Evolutionary conservation across 2,113 vertebrate genomes (phyloP), one percentile per base, ranked within the genome.

Genomic region (Mormyrus lacerda): DNA sequence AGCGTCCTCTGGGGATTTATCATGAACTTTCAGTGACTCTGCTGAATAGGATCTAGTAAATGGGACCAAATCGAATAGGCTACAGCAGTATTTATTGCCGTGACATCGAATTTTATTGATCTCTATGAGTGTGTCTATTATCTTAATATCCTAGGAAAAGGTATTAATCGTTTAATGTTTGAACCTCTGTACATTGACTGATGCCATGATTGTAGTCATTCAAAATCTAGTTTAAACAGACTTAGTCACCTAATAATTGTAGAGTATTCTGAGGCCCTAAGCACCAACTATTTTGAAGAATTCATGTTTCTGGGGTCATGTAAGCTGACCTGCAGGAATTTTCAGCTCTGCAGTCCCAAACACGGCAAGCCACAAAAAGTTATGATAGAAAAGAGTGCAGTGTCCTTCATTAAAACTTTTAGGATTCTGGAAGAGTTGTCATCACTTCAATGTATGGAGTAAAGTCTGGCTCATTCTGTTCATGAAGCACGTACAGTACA

Each of bases 11-110:
- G 79, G 88, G 88, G 88, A 92, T 91, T 91, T 93, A 92, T 31
- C 90, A 91, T 94, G 94, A 95, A 95, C 95, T 95, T 91, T 95
- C 90, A 90, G 89, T 95, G 94, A 95, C 92, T 94, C 89, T 87
- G 6, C 86, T 88, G 87, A 69, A 88, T 87, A 42, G 76, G 58
- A 79, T 65, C 31, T 83, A 27, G 50, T n/a, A 87, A 90, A 88
- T 90, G 27, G 76, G 27, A 65, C 89, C 73, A 82, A 90, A 90
- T 90, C 89, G 76, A 73, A 86, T 84, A 88, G 53, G 50, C 50
- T 51, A 11, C 50, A 87, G 45, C 85, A 90, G 44, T 82, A 76
- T 87, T 79, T 82, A 90, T 88, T 90, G 53, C 65, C 44, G 69
- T 88, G 87, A 90, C 87, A 58, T 48, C 55, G n/a, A 88, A 89